Evolutionary conservation across 2,113 vertebrate species (phyloP), one percentile per base, ranked within the genome.

Genomic region (Propithecus coquereli): DNA sequence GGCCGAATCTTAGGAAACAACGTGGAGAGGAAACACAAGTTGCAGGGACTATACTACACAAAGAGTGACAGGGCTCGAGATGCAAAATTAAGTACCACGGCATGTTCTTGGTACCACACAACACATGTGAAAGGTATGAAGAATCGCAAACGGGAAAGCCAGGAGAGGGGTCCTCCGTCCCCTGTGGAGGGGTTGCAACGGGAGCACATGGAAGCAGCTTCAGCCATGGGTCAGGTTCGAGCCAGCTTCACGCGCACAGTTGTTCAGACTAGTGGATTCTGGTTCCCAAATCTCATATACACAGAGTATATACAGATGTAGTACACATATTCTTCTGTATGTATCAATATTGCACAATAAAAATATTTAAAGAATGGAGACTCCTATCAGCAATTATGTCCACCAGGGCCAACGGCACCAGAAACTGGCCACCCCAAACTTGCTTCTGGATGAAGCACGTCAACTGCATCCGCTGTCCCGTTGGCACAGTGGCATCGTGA

Each of bases 121-220:
- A 59, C 9, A 0, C 0, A 3, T 0, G 0, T 1, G 0, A 22
- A 40, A 17, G n/a, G 20, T 10, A 0, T 6, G 10, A 22, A 32
- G 45, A 6, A 32, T 6, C 14, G 0, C 1, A 17, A 5, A 2
- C 18, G 2, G 7, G 2, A 45, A 16, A 65, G 34, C 0, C 85
- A 20, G 52, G 47, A 32, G 2, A 20, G 13, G 1, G 11, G 6
- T n/a, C 68, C 27, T 3, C 23, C 20, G 8, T 4, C 17, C 25
- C 6, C n/a, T 2, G 10, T 25, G 3, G 6, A 32, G 32, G 7
- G 22, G 20, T 3, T 12, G 11, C 7, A 3, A 32, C 50, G 14
- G 6, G 17, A 14, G 47, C 4, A 30, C 11, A 1, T 0, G 34
- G 25, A n/a, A 25, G 50, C 8, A 14, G 86, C 74, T 52, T 54